These are phyloP conservation scores for Daphoenositta chrysoptera DNA, from an alignment of 2,113 vertebrate species.

Conservation along the genomic window DNA sequence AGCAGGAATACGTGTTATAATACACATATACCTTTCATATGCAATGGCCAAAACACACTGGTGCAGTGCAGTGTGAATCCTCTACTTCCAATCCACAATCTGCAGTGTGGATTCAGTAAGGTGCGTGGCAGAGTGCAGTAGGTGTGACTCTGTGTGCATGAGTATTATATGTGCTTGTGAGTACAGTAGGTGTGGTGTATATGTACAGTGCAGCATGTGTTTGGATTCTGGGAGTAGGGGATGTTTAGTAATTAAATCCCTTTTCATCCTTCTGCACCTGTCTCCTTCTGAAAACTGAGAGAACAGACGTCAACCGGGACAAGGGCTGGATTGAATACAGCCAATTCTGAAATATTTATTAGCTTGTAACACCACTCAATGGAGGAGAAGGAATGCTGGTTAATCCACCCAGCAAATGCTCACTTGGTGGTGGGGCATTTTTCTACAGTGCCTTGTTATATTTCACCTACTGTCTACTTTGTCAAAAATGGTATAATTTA, in stretches of 20 bases:
- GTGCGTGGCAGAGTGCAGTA: not conserved
- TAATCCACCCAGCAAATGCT: conserved; percentile 80
- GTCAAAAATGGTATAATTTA: conserved; percentile 69
- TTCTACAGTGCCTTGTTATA: conserved; percentile 74
- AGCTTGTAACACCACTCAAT: conserved; percentile 85
- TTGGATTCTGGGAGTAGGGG: conserved; percentile 84
- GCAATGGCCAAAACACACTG: not conserved
- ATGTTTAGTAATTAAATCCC: conserved; percentile 97
- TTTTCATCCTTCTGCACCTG: conserved; percentile 96
- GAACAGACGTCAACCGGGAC: conserved; percentile 90
- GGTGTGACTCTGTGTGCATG: not conserved
- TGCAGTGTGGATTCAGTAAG: not conserved
- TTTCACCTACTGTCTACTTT: conserved; percentile 70
- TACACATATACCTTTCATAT: not conserved
- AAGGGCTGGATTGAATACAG: conserved; percentile 88
- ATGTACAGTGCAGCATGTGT: conserved; percentile 79
- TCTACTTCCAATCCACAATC: not conserved
- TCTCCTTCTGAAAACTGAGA: conserved; percentile 89
- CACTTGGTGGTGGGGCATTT: conserved; percentile 74
- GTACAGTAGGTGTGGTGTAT: conserved; percentile 58
- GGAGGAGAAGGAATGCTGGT: conserved; percentile 83
- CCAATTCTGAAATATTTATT: conserved; percentile 99
- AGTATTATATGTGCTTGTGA: conserved; percentile 41
- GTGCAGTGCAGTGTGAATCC: not conserved
- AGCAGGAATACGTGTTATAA: not conserved